A percentile compares a stretch with the other conserved stretches of the same genome.
phyloP scores from a whole-genome alignment of 1,140 invertebrate genomes.

The Aphaenogaster rudis region DNA sequence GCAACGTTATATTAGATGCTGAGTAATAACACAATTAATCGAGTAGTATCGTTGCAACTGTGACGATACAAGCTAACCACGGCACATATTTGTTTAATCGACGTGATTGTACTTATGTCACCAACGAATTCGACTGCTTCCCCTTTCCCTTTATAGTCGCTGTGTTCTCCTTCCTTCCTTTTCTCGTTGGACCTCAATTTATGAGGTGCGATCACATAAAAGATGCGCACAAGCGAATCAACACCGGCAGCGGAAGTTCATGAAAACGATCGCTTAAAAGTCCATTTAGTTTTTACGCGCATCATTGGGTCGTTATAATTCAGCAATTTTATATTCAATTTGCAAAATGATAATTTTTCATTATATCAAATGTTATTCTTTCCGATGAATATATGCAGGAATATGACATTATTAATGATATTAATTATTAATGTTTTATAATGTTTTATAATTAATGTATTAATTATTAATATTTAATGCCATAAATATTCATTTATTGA shows the following conservation, averaged over 20 bases:
- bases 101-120: constrained; percentile 79
- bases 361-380: background rate
- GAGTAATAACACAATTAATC: constrained; percentile 12
- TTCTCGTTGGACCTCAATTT: constrained; percentile 69
- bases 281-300: background rate
- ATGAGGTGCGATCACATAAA: constrained; percentile 67
- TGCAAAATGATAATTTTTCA: background rate
- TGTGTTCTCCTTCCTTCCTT: constrained; percentile 62
- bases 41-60: constrained; percentile 7
- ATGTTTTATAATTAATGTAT: no score
- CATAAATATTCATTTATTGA: background rate
- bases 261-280: constrained; percentile 65
- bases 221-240: constrained; percentile 55
- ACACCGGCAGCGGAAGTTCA: constrained; percentile 49
- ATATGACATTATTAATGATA: background rate
- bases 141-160: background rate
- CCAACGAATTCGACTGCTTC: constrained; percentile 69
- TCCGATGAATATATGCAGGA: background rate
- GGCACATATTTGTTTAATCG: constrained; percentile 74
- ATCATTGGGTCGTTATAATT: background rate
- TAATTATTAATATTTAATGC: background rate
- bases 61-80: constrained; percentile 48
- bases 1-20: background rate
- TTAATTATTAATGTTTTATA: background rate
- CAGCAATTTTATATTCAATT: constrained; percentile 34